Evolutionary conservation across 2,888 invertebrate species (phyloP).

Genomic region (Drosophila planitibia): DNA sequence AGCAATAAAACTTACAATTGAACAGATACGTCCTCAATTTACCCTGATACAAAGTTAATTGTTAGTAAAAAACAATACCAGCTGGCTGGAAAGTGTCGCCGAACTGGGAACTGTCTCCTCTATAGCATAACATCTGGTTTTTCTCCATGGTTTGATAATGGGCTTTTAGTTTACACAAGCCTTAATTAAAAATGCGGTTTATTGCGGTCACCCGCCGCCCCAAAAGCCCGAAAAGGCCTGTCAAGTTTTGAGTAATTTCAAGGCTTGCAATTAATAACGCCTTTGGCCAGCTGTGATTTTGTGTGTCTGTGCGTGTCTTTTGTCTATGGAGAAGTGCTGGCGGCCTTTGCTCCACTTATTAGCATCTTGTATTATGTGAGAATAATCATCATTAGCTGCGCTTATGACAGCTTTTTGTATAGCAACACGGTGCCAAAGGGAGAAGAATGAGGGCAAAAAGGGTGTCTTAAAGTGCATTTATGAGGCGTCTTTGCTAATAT

Average conservation of each 20-base stretch:
- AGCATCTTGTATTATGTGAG: constrained; percentile 21
- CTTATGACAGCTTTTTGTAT: constrained; percentile 48
- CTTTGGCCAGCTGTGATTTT: constrained; percentile 16
- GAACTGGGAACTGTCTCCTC: not conserved
- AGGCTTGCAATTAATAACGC: constrained; percentile 62
- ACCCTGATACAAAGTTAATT: not conserved
- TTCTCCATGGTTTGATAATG: constrained; percentile 1
- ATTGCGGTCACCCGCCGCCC: constrained; percentile 3
- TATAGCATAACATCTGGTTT: not conserved
- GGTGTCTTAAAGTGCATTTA: constrained; percentile 36
- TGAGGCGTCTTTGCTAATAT: constrained; percentile 60
- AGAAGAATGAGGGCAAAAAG: not conserved
- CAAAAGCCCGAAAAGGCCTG: not conserved
- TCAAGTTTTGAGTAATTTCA: constrained; percentile 55
- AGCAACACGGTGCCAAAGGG: not conserved
- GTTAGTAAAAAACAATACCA: not conserved
- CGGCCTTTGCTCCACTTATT: constrained; percentile 15
- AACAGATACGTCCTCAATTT: not conserved
- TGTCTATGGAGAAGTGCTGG: constrained; percentile 30
- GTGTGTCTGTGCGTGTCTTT: constrained; percentile 16
- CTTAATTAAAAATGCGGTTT: constrained; percentile 62
- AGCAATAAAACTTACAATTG: not conserved
- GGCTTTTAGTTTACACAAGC: constrained; percentile 39
- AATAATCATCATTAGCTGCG: constrained; percentile 52
- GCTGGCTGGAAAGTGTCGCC: not conserved